Evolutionary conservation across 2,113 vertebrate species (phyloP).

Genomic region (Rissa tridactyla): DNA sequence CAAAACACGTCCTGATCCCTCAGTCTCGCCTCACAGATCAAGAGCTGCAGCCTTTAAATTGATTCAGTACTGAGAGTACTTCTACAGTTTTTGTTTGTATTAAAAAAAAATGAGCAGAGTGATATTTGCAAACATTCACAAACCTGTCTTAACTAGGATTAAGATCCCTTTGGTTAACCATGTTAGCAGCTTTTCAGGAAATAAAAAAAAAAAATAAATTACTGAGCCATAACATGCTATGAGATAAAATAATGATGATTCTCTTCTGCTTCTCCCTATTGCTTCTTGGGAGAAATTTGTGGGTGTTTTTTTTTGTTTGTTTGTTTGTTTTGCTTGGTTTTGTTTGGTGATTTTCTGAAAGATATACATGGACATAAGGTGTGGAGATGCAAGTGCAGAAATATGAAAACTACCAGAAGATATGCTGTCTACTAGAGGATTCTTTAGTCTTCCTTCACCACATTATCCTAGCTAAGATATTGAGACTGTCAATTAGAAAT

Average conservation of each 20-base stretch:
- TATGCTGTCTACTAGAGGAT: neutral
- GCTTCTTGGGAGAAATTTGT: neutral
- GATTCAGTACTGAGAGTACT: neutral
- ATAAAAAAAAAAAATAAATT: neutral
- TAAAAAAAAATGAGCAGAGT: neutral
- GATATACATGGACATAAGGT: neutral
- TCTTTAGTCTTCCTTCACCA: neutral
- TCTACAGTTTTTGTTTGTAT: neutral
- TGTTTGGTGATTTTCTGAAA: neutral
- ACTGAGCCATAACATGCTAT: neutral
- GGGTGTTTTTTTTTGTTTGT: neutral
- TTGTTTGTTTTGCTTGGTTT: no score
- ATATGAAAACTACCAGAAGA: neutral
- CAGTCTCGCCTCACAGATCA: neutral
- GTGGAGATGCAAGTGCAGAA: neutral
- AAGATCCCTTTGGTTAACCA: neutral
- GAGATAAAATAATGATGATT: neutral
- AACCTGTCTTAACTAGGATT: neutral
- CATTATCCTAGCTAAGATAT: neutral
- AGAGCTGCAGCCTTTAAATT: neutral
- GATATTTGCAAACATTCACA: neutral
- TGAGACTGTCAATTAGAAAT: neutral
- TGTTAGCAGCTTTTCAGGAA: neutral
- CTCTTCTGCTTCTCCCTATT: neutral
- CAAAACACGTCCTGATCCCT: neutral